Base-by-base conservation (phyloP, 2,797 vertebrate species). In the Alfaro cultratus region DNA sequence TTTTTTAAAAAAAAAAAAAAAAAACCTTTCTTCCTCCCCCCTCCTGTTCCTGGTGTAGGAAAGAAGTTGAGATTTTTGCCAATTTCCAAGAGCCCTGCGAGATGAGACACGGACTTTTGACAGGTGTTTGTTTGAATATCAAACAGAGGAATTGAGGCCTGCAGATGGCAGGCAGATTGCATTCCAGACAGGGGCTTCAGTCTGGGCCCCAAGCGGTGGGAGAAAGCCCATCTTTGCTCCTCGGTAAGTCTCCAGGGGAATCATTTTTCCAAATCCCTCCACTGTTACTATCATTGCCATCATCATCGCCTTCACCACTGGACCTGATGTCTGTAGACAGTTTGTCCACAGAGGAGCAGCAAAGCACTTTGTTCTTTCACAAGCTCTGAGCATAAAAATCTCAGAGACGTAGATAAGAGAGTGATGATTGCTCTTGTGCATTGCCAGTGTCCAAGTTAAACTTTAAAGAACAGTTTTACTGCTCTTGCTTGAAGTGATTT, bases 41-140 rank as follows among this genome's bases (percentile, higher is more conserved):
- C 75, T 83, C 89, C 85, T 78, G 83, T 85, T 91, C 89, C 87
- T 84, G 75, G 86, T 86, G 80, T 47, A 26, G 83, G 88, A 82
- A 91, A 90, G 83, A 89, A 87, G 87, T 92, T 73, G 75, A 90
- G 80, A 81, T 85, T 91, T 90, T 89, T 89, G 92, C 92, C 92
- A 94, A 84, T 93, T 94, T 94, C 93, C 93, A 94, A 91, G 89
- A 90, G 89, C 86, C 73, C 76, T 90, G 86, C 84, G 92, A 91
- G 89, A 92, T 91, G 92, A 94, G 90, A 91, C 90, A 88, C 88
- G 90, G 91, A 90, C 89, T 88, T 94, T 87, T 93, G 92, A 95
- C 93, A 94, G 93, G 94, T 94, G 94, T 96, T 96, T 95, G 94
- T 95, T 95, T 95, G 93, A 95, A 95, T 93, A 95, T 93, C 92